These are phyloP conservation scores for Zaprionus taronus DNA, from an alignment of 1,140 invertebrate genomes.

Conservation along the genomic window DNA sequence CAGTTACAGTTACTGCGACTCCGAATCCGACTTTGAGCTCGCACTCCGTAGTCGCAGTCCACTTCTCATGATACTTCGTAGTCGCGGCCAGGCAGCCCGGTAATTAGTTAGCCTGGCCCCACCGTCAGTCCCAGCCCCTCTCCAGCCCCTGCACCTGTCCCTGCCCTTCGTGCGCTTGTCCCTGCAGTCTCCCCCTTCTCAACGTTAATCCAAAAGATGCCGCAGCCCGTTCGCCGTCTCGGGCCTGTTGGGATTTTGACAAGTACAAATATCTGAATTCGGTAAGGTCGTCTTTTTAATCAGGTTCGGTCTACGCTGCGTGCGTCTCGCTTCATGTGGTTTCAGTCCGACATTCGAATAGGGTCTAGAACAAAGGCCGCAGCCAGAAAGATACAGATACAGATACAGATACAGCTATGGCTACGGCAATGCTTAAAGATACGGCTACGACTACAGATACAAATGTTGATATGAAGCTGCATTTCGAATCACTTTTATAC, in stretches of 20 bases:
- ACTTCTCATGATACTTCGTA: conserved; percentile 19
- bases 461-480: conserved; percentile 33
- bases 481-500: conserved; percentile 36
- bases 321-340: conserved; percentile 75
- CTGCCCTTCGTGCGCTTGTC: not conserved
- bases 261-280: conserved; percentile 83
- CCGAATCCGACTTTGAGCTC: not conserved
- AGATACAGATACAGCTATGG: conserved; percentile 27
- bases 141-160: not conserved
- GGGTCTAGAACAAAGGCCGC: conserved; percentile 57
- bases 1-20: conserved; percentile 45
- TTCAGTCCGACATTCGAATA: conserved; percentile 30
- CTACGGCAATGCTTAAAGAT: conserved; percentile 18
- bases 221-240: conserved; percentile 19
- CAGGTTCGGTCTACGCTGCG: conserved; percentile 52
- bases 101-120: conserved; percentile 43
- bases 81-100: conserved; percentile 11
- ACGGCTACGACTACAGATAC: conserved; percentile 29
- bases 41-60: not conserved
- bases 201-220: conserved; percentile 43
- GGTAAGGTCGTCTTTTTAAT: conserved; percentile 84
- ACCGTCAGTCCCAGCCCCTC: not conserved
- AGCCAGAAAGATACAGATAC: conserved; percentile 19
- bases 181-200: conserved; percentile 8
- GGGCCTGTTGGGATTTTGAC: conserved; percentile 67